Base-by-base conservation (phyloP, 2,113 vertebrate genomes). In the Clarias macrocephalus region DNA sequence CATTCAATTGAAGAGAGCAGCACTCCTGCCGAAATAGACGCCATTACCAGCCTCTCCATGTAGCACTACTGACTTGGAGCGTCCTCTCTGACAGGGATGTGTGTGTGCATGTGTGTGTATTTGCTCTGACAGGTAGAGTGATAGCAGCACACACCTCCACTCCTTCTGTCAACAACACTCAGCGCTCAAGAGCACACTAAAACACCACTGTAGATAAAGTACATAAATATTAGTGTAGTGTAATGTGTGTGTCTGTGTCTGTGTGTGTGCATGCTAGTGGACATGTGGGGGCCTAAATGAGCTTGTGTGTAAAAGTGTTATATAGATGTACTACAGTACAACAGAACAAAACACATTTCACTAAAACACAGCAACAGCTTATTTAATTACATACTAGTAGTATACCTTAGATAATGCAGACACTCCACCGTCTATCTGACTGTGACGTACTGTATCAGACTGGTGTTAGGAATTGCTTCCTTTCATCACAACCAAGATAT, bases 21-120 rank as follows among this genome's bases (percentile, higher is more conserved):
- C 95, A 94, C 95, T 96, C 93, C 92, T 96, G 92, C 91, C 86
- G 94, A 96, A 96, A 90, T 95, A 96, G 95, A 95, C 92, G 94
- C 95, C 96, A 96, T 96, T 96, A 96, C 93, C 95, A 96, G 95
- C 93, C 96, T 93, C 95, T 94, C 94, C 95, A 91, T 94, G 95
- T 96, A 94, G 95, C 90, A 95, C 95, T 96, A 96, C 96, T 95
- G 96, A 97, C 89, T 90, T 86, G 86, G 86, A 90, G 87, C 82
- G 21, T 90, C 85, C 89, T 87, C 89, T 90, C 60, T 84, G 87
- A 82, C 85, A 86, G 76, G 89, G 90, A 81, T 86, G 88, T 89
- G 91, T 91, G 92, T 91, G 92, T 93, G 92, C 48, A 48, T 90
- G 90, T 93, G 92, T 91, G 92, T 92, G 87, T 85, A 19, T 90